Base-by-base conservation (phyloP, 2,113 vertebrate genomes). In the Hippocampus guttulatus region DNA sequence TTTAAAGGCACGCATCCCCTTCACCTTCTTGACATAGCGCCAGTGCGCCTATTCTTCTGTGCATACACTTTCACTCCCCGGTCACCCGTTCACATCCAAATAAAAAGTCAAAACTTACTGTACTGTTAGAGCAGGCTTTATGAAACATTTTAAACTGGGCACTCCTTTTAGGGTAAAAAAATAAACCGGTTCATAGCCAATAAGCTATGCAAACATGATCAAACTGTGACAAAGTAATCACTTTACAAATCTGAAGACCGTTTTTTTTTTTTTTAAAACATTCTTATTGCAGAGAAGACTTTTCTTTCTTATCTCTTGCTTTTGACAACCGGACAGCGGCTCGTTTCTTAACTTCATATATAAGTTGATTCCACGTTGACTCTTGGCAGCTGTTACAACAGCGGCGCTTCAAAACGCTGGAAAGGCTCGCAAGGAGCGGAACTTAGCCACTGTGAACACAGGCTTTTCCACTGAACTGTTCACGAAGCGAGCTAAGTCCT, bases 371-470 rank as follows among this genome's bases (percentile, higher is more conserved):
- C 71, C 52, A 33, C 33, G 76, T 64, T 74, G 69, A 71, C 21
- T 23, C 74, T 66, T 75, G 41, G 8, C 65, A 74, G 83, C 68
- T 78, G 79, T 76, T 18, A 41, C 1, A 52, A 61, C 43, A 66
- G 62, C 2, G 40, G 58, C 6, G 3, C 16, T 30, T 49, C 27
- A 33, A 25, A 69, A 66, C 25, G 81, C 51, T 55, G 89, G 21
- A 68, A 23, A 70, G 15, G 82, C 80, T 90, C 89, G 91, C 82
- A 89, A 92, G 90, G 84, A 88, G 92, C 92, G 93, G 93, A 94
- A 94, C 93, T 94, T 94, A 94, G 93, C 93, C 93, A 94, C 93
- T 94, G 93, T 94, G 93, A 94, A 94, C 93, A 94, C 83, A 80
- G 83, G 81, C 64, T 80, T 87, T 87, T 45, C 43, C 73, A 84